A percentile compares a stretch with the other conserved stretches of the same genome.
These are phyloP conservation scores for Ridgeia piscesae DNA, from an alignment of 1,140 invertebrate species.

Conservation along the genomic window DNA sequence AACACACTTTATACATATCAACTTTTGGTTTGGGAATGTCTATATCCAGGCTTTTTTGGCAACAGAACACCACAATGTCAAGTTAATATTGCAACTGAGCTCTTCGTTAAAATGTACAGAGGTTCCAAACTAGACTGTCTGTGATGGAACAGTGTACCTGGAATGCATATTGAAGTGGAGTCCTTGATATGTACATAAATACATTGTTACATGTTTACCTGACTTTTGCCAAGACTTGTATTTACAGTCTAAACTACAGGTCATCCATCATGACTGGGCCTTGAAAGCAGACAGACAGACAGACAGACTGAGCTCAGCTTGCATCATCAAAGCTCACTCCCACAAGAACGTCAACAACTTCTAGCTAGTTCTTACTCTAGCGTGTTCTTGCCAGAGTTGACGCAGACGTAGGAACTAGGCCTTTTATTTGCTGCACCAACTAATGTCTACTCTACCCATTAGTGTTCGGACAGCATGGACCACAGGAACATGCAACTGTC, in stretches of 20 bases:
- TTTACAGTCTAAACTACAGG: neutral
- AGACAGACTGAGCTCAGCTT: neutral
- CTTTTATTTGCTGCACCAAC: no score
- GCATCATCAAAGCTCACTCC: neutral
- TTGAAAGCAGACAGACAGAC: neutral
- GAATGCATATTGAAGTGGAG: neutral
- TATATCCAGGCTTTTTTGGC: neutral
- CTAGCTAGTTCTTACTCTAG: neutral
- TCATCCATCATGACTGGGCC: neutral
- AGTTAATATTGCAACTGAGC: neutral
- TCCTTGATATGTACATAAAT: neutral
- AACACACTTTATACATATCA: neutral
- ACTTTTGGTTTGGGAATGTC: neutral
- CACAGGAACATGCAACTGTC: no score
- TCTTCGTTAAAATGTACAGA: neutral
- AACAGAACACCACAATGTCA: neutral
- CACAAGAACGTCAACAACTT: neutral
- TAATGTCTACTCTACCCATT: no score
- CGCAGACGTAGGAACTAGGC: no score
- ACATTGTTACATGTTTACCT: neutral
- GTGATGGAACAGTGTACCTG: neutral
- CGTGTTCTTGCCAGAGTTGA: no score
- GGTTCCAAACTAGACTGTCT: neutral
- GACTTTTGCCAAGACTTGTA: neutral
- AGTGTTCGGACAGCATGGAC: no score